Percentiles rank a stretch among this genome's conserved stretches.
phyloP scores from a whole-genome alignment of 2,113 vertebrate genomes.

The Channa argus region DNA sequence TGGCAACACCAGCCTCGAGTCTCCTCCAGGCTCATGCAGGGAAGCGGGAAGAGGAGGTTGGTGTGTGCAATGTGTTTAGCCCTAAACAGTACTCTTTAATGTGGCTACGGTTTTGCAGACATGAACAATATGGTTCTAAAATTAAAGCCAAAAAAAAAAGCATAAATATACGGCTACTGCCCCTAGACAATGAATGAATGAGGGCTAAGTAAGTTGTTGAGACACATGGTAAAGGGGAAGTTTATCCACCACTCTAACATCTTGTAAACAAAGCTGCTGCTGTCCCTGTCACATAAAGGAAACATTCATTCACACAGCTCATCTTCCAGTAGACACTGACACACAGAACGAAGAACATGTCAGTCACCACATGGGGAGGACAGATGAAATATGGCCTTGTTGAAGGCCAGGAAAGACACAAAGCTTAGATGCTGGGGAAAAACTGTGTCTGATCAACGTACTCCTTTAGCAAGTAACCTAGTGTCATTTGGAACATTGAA shows the following conservation, averaged over 20 bases:
- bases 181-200: constrained; percentile 32
- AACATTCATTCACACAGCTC: constrained; percentile 41
- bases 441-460: constrained; percentile 4
- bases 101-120: constrained; percentile 51
- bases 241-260: constrained; percentile 45
- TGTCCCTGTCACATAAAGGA: constrained; percentile 39
- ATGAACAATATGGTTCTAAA: constrained; percentile 46
- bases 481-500: background rate
- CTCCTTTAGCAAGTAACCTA: constrained; percentile 1
- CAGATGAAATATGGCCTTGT: constrained; percentile 5
- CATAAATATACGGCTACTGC: constrained; percentile 28
- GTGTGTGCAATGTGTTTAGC: constrained; percentile 14
- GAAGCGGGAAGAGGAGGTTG: background rate
- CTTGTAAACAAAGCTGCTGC: constrained; percentile 57
- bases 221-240: constrained; percentile 42
- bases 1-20: constrained; percentile 6
- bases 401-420: constrained; percentile 7
- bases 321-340: constrained; percentile 11
- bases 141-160: constrained; percentile 27
- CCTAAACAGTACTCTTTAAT: constrained; percentile 46
- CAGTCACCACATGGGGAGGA: constrained; percentile 4
- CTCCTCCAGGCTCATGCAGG: constrained; percentile 27
- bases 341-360: constrained; percentile 4
- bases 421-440: background rate
- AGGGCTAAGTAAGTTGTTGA: constrained; percentile 33